phyloP scores from a whole-genome alignment of 2,113 vertebrate genomes.

The Tachycineta bicolor region DNA sequence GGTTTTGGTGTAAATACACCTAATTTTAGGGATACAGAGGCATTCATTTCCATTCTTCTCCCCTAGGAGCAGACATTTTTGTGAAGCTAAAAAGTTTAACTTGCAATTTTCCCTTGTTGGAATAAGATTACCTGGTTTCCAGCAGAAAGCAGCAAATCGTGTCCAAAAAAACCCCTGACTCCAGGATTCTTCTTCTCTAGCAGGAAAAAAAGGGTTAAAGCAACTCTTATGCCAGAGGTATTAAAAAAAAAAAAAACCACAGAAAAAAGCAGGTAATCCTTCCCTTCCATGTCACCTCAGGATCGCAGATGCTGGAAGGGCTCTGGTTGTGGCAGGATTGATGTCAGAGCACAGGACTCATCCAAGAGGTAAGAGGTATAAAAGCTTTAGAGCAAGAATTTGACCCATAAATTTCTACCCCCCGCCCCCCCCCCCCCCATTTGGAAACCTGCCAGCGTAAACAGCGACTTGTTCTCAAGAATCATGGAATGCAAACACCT shows the following conservation, averaged over 20 bases:
- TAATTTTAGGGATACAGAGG: background rate
- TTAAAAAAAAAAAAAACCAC: background rate
- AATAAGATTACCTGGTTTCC: background rate
- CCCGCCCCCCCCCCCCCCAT: too few species aligned
- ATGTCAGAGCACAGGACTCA: background rate
- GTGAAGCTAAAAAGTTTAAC: background rate
- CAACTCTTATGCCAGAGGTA: background rate
- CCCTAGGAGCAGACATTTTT: background rate
- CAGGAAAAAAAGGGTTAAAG: background rate
- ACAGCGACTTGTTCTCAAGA: background rate
- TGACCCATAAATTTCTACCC: background rate
- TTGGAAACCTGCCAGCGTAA: background rate
- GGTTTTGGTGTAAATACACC: background rate
- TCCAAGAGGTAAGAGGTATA: background rate
- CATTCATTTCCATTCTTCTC: background rate
- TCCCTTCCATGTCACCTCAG: accelerated
- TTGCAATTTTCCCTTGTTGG: background rate
- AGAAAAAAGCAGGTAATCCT: background rate
- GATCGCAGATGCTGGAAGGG: background rate
- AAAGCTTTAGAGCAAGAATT: background rate
- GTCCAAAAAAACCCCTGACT: background rate
- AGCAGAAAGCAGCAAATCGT: background rate
- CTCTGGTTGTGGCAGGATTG: background rate
- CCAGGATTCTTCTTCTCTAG: background rate
- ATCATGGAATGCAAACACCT: background rate